Conservation (phyloP, 2,888 invertebrate species). For the Druceiella hillmani region DNA sequence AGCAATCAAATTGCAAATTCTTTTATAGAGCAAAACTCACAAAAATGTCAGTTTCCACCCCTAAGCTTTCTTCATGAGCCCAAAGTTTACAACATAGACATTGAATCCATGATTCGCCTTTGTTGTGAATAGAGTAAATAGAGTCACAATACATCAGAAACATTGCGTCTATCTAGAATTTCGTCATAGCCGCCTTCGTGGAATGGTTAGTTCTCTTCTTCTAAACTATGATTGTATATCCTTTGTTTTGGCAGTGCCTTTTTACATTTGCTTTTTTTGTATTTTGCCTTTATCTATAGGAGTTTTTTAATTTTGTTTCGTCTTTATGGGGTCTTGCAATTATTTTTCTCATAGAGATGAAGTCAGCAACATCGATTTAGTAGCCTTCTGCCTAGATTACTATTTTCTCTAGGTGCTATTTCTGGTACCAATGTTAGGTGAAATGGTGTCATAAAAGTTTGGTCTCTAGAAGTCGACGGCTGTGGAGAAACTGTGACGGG, state of each 20-base stretch:
- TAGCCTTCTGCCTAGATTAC: conserved; percentile 11
- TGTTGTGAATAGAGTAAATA: conserved; percentile 14
- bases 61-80: conserved; percentile 12
- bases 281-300: not conserved
- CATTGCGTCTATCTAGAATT: conserved; percentile 15
- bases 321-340: conserved; percentile 7
- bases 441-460: not conserved
- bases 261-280: conserved; percentile 5
- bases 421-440: too few relatives aligned
- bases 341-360: conserved; percentile 11
- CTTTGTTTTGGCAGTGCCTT: conserved; percentile 4
- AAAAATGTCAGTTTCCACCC: too few relatives aligned
- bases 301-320: conserved; percentile 7
- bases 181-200: conserved; percentile 15
- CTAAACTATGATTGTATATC: conserved; percentile 7
- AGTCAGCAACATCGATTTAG: conserved; percentile 11
- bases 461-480: too few relatives aligned
- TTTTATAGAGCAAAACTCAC: too few relatives aligned
- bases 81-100: conserved; percentile 13
- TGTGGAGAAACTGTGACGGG: too few relatives aligned
- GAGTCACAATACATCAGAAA: conserved; percentile 11
- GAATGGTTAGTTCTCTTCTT: conserved; percentile 13
- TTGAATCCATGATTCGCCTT: conserved; percentile 15
- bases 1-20: conserved; percentile 8
- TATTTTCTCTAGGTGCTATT: too few relatives aligned